phyloP scores from a whole-genome alignment of 1,140 invertebrate genomes.

The Oedothorax gibbosus region DNA sequence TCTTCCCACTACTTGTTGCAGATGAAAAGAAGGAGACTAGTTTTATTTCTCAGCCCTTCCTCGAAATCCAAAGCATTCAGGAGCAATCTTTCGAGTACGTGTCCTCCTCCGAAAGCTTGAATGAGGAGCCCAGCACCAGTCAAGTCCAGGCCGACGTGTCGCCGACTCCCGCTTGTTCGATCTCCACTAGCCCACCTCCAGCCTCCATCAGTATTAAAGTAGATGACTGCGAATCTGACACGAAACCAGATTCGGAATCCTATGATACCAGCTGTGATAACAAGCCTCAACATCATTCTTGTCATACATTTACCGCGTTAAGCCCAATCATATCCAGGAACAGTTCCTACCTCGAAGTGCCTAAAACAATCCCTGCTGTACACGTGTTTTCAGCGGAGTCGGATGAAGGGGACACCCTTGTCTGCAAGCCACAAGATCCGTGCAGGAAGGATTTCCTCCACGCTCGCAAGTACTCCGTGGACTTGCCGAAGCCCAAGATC shows the following conservation, averaged over 20 bases:
- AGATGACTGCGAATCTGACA: constrained; percentile 40
- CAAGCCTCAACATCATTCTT: constrained; percentile 11
- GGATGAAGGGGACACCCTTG: constrained; percentile 8
- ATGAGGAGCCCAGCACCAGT: constrained; percentile 38
- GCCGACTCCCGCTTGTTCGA: constrained; percentile 4
- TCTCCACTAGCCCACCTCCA: background rate
- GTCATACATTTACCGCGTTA: background rate
- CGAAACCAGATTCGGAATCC: constrained; percentile 39
- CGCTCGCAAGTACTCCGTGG: constrained; percentile 71
- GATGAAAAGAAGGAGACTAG: constrained; percentile 45
- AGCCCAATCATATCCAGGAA: constrained; percentile 39
- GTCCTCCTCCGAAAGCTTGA: constrained; percentile 57
- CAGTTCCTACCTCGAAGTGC: constrained; percentile 61
- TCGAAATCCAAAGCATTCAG: constrained; percentile 49
- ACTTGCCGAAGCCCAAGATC: constrained; percentile 78
- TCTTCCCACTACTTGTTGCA: background rate
- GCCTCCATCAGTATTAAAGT: constrained; percentile 33
- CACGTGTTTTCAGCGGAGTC: constrained; percentile 49
- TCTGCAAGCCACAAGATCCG: constrained; percentile 1
- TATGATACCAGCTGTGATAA: constrained; percentile 46
- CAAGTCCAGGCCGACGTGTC: constrained; percentile 55
- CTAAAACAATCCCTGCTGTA: constrained; percentile 50
- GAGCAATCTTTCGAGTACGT: constrained; percentile 58
- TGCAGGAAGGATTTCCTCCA: constrained; percentile 34
- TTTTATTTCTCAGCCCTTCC: constrained; percentile 58